Conservation (phyloP, 2,797 vertebrate species). For the Distichodus sexfasciatus region DNA sequence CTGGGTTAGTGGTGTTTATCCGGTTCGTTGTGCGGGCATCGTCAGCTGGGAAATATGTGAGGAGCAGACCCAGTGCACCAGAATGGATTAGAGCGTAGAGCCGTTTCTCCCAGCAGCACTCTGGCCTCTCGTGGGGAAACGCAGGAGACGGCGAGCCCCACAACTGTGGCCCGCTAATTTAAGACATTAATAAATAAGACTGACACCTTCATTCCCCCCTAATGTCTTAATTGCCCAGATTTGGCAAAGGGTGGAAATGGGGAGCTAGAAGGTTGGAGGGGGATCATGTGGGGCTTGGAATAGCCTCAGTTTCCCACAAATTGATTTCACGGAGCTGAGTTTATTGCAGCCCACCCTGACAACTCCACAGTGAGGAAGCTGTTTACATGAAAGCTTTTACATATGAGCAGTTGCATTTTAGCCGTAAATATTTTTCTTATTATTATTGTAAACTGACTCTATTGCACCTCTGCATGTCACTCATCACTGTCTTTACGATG, state of each 20-base stretch:
- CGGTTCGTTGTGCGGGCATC: slow-evolving; percentile 22
- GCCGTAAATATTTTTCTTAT: too few species aligned
- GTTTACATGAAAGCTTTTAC: background rate
- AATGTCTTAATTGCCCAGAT: slow-evolving; percentile 46
- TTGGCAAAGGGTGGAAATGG: slow-evolving; percentile 17
- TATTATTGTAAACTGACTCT: too few species aligned
- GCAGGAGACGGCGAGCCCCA: slow-evolving; percentile 19
- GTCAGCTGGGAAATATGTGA: slow-evolving; percentile 42
- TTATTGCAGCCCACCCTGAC: background rate
- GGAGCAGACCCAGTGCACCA: slow-evolving; percentile 39
- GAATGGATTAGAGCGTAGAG: slow-evolving; percentile 54
- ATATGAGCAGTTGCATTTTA: too few species aligned
- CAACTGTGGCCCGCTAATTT: slow-evolving; percentile 20
- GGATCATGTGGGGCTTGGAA: background rate
- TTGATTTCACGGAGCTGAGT: background rate
- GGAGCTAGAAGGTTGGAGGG: background rate
- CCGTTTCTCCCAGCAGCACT: slow-evolving; percentile 42
- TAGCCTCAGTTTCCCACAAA: slow-evolving; percentile 7
- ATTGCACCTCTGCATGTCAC: too few species aligned
- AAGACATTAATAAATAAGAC: slow-evolving; percentile 41
- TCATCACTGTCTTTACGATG: too few species aligned
- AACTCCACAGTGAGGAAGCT: background rate
- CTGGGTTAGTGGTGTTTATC: slow-evolving; percentile 42
- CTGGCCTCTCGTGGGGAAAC: slow-evolving; percentile 29
- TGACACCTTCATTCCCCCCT: slow-evolving; percentile 37